These are phyloP conservation scores for Hestina assimilis DNA, from an alignment of 1,140 invertebrate genomes.

Conservation along the genomic window DNA sequence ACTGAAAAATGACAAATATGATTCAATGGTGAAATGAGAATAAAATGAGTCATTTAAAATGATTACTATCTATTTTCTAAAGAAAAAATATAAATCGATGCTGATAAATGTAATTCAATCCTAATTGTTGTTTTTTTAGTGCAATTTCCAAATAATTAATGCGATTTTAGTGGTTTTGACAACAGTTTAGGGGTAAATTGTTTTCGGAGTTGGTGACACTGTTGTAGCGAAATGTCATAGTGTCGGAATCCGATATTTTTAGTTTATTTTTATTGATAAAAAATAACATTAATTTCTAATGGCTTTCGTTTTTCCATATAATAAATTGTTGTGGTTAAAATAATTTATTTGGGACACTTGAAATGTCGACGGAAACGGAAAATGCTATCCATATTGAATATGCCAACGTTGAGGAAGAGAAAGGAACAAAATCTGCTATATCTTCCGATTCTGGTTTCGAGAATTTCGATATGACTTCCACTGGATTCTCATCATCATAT, in stretches of 20 bases:
- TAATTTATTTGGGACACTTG: constrained; percentile 17
- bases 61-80: too few species aligned
- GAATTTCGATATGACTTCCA: constrained; percentile 36
- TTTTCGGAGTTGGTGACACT: too few species aligned
- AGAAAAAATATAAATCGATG: too few species aligned
- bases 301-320: constrained; percentile 34
- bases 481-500: constrained; percentile 30
- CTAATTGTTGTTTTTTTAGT: too few species aligned
- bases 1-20: too few species aligned
- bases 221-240: constrained; percentile 7
- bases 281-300: constrained; percentile 42
- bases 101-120: too few species aligned
- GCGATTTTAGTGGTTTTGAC: too few species aligned
- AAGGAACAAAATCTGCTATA: constrained; percentile 37
- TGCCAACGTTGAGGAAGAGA: constrained; percentile 55
- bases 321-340: constrained; percentile 30
- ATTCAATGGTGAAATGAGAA: too few species aligned
- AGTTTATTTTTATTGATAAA: constrained; percentile 61
- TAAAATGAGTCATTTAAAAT: too few species aligned
- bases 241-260: constrained; percentile 35
- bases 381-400: constrained; percentile 42
- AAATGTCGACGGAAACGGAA: constrained; percentile 47
- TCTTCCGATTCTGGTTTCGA: constrained; percentile 55
- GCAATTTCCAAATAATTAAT: too few species aligned
- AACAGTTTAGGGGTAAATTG: too few species aligned